Percentiles rank a stretch among this genome's conserved stretches.
phyloP scores from a whole-genome alignment of 1,140 invertebrate species.

The Drosophila repletoides region DNA sequence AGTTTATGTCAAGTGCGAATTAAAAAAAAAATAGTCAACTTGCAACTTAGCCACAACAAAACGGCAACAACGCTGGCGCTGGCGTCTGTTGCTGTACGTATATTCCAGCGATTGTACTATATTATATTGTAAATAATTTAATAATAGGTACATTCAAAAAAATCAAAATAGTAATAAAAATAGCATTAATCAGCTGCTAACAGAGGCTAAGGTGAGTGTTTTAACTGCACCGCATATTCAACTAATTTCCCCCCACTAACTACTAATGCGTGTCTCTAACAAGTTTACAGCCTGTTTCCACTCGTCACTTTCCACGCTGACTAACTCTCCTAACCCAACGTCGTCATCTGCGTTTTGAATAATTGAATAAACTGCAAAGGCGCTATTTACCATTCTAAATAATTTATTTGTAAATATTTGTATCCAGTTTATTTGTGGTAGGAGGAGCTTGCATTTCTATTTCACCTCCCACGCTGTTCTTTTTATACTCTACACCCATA shows the following conservation, averaged over 20 bases:
- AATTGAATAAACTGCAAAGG: neutral
- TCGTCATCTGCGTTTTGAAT: conserved; percentile 12
- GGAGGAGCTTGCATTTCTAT: neutral
- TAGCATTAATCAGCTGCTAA: conserved; percentile 36
- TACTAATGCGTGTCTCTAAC: conserved; percentile 36
- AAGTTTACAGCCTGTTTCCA: conserved; percentile 39
- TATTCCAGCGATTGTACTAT: neutral
- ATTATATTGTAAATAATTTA: conserved; percentile 7
- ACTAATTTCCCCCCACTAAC: neutral
- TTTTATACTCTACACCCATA: neutral
- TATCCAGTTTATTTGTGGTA: neutral
- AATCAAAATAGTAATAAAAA: conserved; percentile 1
- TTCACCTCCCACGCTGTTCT: conserved; percentile 2
- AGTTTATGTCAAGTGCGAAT: conserved; percentile 12
- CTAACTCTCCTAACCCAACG: conserved; percentile 7
- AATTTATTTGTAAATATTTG: too few relatives aligned
- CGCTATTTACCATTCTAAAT: neutral
- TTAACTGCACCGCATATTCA: conserved; percentile 15
- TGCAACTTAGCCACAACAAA: conserved; percentile 38
- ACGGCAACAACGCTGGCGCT: conserved; percentile 20
- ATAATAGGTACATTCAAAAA: neutral
- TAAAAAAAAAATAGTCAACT: conserved; percentile 21
- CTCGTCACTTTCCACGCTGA: conserved; percentile 10
- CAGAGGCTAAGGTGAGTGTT: conserved; percentile 34
- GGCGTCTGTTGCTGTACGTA: conserved; percentile 14